Percentiles rank a stretch among this genome's conserved stretches.
Evolutionary conservation across 2,113 vertebrate species (phyloP).

Genomic region (Suncus etruscus): DNA sequence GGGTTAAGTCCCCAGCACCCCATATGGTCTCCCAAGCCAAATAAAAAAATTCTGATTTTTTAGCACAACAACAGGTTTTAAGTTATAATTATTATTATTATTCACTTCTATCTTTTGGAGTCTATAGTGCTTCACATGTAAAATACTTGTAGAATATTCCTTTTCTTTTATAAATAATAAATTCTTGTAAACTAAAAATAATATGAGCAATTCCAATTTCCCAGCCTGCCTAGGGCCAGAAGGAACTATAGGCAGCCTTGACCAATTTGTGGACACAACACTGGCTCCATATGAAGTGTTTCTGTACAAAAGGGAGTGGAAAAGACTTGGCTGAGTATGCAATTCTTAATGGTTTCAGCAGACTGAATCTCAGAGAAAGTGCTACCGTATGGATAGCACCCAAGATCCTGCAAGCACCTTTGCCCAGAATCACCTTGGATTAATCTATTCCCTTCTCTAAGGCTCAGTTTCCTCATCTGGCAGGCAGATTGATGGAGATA

Average conservation of each 20-base stretch:
- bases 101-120: neutral
- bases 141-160: neutral
- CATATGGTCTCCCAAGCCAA: too few species aligned
- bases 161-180: conserved; percentile 26
- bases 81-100: too few species aligned
- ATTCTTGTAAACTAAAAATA: conserved; percentile 1
- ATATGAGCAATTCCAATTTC: neutral
- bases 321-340: neutral
- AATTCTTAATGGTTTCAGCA: neutral
- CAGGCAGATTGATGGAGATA: too few species aligned
- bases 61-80: too few species aligned
- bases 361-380: neutral
- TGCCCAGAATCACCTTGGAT: neutral
- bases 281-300: too few species aligned
- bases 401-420: neutral
- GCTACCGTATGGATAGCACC: neutral
- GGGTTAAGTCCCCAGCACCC: too few species aligned
- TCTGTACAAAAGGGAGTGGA: too few species aligned
- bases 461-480: too few species aligned
- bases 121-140: neutral
- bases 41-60: too few species aligned
- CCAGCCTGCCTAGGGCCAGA: neutral
- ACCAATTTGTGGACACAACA: neutral
- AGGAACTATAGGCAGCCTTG: neutral
- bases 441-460: too few species aligned